Percentiles rank a stretch among this genome's conserved stretches.
phyloP scores from a whole-genome alignment of 2,888 invertebrate species.

The Drosophila cyrtoloma region DNA sequence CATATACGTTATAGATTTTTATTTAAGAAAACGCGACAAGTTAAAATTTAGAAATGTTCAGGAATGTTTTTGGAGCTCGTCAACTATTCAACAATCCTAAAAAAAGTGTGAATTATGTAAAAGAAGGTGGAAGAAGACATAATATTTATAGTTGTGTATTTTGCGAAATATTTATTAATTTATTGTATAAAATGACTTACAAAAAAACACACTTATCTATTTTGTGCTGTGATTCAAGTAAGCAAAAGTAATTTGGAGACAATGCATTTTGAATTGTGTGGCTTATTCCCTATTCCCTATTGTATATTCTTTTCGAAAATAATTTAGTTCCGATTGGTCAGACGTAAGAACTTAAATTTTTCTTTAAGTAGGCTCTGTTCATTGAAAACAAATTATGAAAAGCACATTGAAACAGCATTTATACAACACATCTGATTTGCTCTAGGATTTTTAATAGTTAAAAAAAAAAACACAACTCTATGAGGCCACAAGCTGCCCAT shows the following conservation, averaged over 20 bases:
- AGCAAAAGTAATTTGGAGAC: too few relatives aligned
- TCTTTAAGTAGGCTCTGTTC: conserved; percentile 12
- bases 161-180: not conserved
- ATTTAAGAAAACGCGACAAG: not conserved
- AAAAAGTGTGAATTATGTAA: too few relatives aligned
- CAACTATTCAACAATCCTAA: not conserved
- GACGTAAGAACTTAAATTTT: too few relatives aligned
- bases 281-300: too few relatives aligned
- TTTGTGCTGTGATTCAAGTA: not conserved
- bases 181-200: not conserved
- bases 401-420: conserved; percentile 9
- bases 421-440: conserved; percentile 4
- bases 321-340: too few relatives aligned
- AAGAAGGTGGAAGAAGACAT: not conserved
- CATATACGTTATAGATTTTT: not conserved
- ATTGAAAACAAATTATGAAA: not conserved
- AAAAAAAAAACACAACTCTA: not conserved
- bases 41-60: not conserved
- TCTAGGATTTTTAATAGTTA: not conserved
- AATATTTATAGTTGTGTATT: not conserved
- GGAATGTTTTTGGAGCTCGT: not conserved
- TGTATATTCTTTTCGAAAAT: too few relatives aligned
- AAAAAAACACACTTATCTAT: not conserved
- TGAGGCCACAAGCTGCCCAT: not conserved
- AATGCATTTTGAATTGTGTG: too few relatives aligned